These are phyloP conservation scores for Vollenhovia emeryi DNA, from an alignment of 1,140 invertebrate genomes.

Conservation along the genomic window DNA sequence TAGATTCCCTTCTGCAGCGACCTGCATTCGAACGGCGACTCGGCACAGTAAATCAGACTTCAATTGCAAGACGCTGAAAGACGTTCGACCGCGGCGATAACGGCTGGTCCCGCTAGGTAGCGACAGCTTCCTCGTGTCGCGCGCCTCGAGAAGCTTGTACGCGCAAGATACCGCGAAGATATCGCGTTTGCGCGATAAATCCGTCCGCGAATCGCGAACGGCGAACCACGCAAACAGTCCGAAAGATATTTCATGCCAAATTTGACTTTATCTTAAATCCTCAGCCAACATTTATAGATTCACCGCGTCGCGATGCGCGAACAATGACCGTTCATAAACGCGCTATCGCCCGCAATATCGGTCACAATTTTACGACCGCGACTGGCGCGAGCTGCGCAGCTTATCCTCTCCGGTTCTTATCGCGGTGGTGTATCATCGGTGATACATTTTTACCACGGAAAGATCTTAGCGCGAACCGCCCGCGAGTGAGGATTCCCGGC, in stretches of 20 bases:
- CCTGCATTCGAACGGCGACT: neutral
- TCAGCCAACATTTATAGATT: slow-evolving; percentile 18
- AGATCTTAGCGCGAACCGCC: neutral
- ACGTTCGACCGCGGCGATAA: slow-evolving; percentile 18
- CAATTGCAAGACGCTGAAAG: slow-evolving; percentile 73
- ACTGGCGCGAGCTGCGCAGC: neutral
- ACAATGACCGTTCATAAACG: slow-evolving; percentile 12
- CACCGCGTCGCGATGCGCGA: neutral
- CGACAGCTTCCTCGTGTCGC: neutral
- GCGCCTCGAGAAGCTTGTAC: neutral
- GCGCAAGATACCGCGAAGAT: neutral
- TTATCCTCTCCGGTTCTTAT: slow-evolving; percentile 29
- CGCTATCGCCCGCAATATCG: slow-evolving; percentile 10
- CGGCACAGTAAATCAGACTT: slow-evolving; percentile 75
- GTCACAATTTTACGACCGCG: neutral
- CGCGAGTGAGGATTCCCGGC: neutral
- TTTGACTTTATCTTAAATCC: slow-evolving; percentile 12
- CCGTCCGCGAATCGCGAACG: neutral
- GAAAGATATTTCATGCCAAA: neutral
- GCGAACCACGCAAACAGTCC: neutral
- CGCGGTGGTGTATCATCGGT: slow-evolving; percentile 12
- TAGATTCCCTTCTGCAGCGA: slow-evolving; percentile 70
- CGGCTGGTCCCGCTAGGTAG: neutral
- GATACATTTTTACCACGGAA: neutral
- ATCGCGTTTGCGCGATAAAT: slow-evolving; percentile 19